phyloP scores from a whole-genome alignment of 2,113 vertebrate species.

The Melanotaenia duboulayi region DNA sequence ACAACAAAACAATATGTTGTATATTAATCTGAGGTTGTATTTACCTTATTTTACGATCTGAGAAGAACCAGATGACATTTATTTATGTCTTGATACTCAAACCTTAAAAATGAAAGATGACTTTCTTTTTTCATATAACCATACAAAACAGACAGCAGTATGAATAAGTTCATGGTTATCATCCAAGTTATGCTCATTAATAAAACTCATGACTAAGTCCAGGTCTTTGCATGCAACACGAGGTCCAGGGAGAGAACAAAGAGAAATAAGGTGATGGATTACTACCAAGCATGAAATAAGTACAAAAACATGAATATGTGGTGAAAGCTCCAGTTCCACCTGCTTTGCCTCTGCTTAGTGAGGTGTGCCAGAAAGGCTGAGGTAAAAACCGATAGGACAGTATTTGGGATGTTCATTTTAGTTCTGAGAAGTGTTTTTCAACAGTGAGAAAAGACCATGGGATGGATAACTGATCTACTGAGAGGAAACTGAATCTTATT shows the following conservation, averaged over 20 bases:
- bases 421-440: neutral
- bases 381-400: too few species aligned
- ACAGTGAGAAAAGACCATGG: neutral
- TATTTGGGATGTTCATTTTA: neutral
- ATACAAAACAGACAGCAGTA: neutral
- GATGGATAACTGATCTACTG: neutral
- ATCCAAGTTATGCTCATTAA: slow-evolving; percentile 16
- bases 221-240: slow-evolving; percentile 26
- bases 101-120: neutral
- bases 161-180: neutral
- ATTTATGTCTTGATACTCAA: too few species aligned
- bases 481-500: neutral
- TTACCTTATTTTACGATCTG: too few species aligned
- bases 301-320: slow-evolving; percentile 55
- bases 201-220: slow-evolving; percentile 24
- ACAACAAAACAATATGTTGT: too few species aligned
- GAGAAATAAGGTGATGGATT: slow-evolving; percentile 50
- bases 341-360: slow-evolving; percentile 31
- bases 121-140: too few species aligned
- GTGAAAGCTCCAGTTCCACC: slow-evolving; percentile 58
- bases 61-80: too few species aligned
- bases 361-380: neutral
- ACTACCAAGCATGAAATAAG: slow-evolving; percentile 36
- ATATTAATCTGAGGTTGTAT: neutral
- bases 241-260: slow-evolving; percentile 20